phyloP scores from a whole-genome alignment of 2,888 invertebrate genomes.

The Chrysolina oricalcia region DNA sequence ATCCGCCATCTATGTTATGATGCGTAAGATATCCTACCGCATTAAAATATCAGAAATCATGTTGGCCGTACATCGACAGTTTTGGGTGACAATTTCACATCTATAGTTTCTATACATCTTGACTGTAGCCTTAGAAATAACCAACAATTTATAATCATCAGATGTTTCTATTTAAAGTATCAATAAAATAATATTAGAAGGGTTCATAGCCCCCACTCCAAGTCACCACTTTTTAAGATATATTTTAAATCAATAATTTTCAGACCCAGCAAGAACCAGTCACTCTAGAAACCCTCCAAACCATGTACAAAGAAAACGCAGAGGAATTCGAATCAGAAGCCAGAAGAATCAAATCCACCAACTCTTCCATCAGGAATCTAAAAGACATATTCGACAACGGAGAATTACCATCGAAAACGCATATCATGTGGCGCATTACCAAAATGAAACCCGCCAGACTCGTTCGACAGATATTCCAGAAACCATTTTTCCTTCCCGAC shows the following conservation, averaged over 20 bases:
- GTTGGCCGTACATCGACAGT: too few species aligned
- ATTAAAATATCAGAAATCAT: too few species aligned
- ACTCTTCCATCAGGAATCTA: constrained; percentile 58
- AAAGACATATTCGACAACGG: constrained; percentile 59
- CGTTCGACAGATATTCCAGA: constrained; percentile 81
- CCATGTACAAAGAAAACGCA: constrained; percentile 76
- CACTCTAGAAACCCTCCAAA: constrained; percentile 73
- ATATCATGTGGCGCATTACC: constrained; percentile 81
- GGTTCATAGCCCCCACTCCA: too few species aligned
- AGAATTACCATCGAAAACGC: constrained; percentile 60
- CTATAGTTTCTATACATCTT: too few species aligned
- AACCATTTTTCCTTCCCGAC: constrained; percentile 77
- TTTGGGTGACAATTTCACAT: too few species aligned
- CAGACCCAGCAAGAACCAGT: constrained; percentile 78
- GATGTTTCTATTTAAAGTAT: too few species aligned
- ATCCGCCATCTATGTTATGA: too few species aligned
- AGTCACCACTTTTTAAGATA: too few species aligned
- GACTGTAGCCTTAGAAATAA: too few species aligned
- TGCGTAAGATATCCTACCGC: too few species aligned
- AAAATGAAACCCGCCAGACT: constrained; percentile 83
- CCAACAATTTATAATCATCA: too few species aligned
- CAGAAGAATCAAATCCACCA: constrained; percentile 73
- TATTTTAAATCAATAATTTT: constrained; percentile 52
- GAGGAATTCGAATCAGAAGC: constrained; percentile 79
- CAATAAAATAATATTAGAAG: too few species aligned